Base-by-base conservation (phyloP, 2,888 invertebrate genomes). In the Rotaria socialis region DNA sequence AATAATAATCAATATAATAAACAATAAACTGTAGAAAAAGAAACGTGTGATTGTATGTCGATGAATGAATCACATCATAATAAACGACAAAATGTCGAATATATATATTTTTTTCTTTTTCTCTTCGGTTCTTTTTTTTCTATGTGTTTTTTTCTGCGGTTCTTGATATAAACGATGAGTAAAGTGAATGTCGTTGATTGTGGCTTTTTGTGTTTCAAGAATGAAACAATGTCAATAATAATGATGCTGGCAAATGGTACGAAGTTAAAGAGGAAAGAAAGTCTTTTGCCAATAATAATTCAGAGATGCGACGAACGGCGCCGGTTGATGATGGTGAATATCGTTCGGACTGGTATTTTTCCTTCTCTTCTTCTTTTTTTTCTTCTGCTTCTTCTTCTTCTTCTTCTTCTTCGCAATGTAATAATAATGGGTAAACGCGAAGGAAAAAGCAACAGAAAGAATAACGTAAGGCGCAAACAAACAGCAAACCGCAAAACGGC, bases 391-490 rank as follows among this genome's bases (percentile, higher is more conserved):
- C 35, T 24, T 22, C 56, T 22, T 56, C 22, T 56, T 22, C 56
- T 0, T 35, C 67, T 67, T 67, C 14, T 67, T 67, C 67, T 67
- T 67, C 35, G 8, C 16, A 67, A 67, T 27, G 67, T 67, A 67
- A 67, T 67, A 67, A 27, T 67, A 67, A 35, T 67, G 10, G 67
- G 67, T 35, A 67, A 27, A 67, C 16, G 67, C 27, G 8, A 67
- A 67, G 67, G 67, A 67, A 67, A 67, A 67, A 67, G 67, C 27
- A 27, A 67, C 67, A 67, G 67, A 67, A 67, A 67, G 67, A 67
- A 35, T 67, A 24, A 27, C 67, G 67, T 67, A 67, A 67, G 67
- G 8, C 35, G 67, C 67, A 67, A 67, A 67, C 35, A 67, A 67
- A 67, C 67, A 67, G 35, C 16, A 67, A 67, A 67, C 67, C 67